Base-by-base conservation (phyloP, 2,797 vertebrate species). In the Xyrichtys novacula region DNA sequence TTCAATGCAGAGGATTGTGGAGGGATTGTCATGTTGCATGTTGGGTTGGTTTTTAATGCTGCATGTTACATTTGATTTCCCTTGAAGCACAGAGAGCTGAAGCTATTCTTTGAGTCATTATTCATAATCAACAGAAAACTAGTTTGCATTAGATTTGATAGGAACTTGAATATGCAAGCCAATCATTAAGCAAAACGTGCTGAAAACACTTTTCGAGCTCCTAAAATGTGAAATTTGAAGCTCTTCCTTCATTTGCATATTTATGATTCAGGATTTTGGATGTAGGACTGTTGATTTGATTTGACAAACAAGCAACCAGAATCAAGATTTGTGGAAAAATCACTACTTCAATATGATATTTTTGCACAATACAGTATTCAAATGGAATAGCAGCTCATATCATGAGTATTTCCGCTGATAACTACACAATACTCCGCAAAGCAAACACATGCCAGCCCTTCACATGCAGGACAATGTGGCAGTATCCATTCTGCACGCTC, bases 401-500 rank as follows among this genome's bases (percentile, higher is more conserved):
- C n/a, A n/a, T n/a, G n/a, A n/a, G n/a, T n/a, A n/a, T n/a, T n/a
- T n/a, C 15, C 56, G 23, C 4, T 25, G 22, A 38, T n/a, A 9
- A 25, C 36, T 10, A 57, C 16, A 23, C 11, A 7, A 38, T 40
- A 36, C 34, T 31, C 9, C n/a, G 19, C 1, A 65, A 48, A 60
- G 39, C 29, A 46, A 55, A 6, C 44, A 10, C n/a, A 19, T 19
- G 6, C 2, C 20, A 14, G 2, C n/a, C 25, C 3, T 68, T 31
- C 56, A 44, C 47, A 32, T 47, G 28, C 46, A 23, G 11, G 31
- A 36, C 23, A 56, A 61, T 47, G 34, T 4, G 9, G 12, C 36
- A 28, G 19, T 36, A 46, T 49, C 29, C n/a, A 55, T 34, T 48
- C 55, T 64, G 23, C 19, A 7, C 12, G 19, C 32, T 53, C 16